Percentiles rank a stretch among this genome's conserved stretches.
Conservation (phyloP, 2,797 vertebrate genomes). For the Rousettus madagascariensis region DNA sequence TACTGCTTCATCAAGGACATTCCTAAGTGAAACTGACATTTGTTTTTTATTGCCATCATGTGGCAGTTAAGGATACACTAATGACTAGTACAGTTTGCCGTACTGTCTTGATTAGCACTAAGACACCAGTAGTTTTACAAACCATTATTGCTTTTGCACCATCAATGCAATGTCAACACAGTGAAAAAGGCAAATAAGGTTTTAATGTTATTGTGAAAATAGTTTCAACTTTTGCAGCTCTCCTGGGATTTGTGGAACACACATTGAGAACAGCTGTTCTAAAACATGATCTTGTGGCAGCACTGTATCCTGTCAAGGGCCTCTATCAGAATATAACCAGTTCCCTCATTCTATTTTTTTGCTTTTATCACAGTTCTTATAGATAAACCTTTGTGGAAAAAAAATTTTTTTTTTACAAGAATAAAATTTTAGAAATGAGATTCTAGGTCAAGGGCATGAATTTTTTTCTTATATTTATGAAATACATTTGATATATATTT, state of each 20-base stretch:
- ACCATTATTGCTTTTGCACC: not conserved
- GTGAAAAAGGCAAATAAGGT: not conserved
- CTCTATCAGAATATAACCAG: not conserved
- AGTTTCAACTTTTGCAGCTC: not conserved
- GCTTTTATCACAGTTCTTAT: not conserved
- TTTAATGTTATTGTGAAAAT: not conserved
- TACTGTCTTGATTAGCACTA: not conserved
- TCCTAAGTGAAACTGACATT: not conserved
- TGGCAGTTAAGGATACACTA: not conserved
- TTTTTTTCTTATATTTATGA: slow-evolving; percentile 29
- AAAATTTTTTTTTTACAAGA: not conserved
- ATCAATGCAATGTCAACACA: not conserved
- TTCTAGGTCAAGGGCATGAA: slow-evolving; percentile 17
- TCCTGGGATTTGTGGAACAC: not conserved
- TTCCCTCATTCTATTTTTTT: not conserved
- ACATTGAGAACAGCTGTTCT: not conserved
- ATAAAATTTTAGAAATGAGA: slow-evolving; percentile 28
- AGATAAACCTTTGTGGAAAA: not conserved
- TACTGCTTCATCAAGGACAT: not conserved
- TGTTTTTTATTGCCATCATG: not conserved
- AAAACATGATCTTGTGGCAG: not conserved
- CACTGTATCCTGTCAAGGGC: not conserved
- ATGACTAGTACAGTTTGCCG: not conserved
- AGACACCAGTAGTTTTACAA: not conserved
- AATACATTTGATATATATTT: not conserved